Evolutionary conservation across 37 sponge, comb jelly and placozoan genomes (phyloP).

Genomic region (Theonella swinhoei): DNA sequence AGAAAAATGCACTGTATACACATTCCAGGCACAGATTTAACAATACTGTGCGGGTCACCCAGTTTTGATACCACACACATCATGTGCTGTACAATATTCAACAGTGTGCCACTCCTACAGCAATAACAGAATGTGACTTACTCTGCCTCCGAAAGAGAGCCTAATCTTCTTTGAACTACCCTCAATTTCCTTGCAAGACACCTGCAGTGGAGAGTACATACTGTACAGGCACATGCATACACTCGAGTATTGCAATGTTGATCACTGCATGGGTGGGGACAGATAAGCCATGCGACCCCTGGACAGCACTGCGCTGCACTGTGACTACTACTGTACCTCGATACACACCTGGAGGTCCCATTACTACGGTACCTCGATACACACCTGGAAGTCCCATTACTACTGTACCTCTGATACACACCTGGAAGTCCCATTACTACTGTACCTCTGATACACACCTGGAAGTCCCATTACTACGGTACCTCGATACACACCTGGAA

Average conservation of each 20-base stretch:
- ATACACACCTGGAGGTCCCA: conserved; percentile 4
- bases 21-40: too few relatives aligned
- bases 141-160: conserved; percentile 43
- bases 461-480: background rate
- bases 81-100: too few relatives aligned
- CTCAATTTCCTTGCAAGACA: background rate
- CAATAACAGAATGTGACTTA: too few relatives aligned
- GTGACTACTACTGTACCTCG: too few relatives aligned
- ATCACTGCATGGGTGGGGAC: too few relatives aligned
- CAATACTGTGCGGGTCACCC: too few relatives aligned
- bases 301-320: too few relatives aligned
- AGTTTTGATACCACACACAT: too few relatives aligned
- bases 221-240: background rate
- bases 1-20: too few relatives aligned
- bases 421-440: conserved; percentile 56
- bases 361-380: background rate
- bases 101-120: too few relatives aligned
- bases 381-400: background rate
- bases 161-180: conserved; percentile 1
- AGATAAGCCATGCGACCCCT: too few relatives aligned
- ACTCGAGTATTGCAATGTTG: too few relatives aligned
- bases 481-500: background rate
- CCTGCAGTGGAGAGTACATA: background rate
- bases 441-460: background rate
- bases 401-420: conserved; percentile 4